Evolutionary conservation across 1,140 invertebrate genomes (phyloP).

Genomic region (Hyphantria cunea): DNA sequence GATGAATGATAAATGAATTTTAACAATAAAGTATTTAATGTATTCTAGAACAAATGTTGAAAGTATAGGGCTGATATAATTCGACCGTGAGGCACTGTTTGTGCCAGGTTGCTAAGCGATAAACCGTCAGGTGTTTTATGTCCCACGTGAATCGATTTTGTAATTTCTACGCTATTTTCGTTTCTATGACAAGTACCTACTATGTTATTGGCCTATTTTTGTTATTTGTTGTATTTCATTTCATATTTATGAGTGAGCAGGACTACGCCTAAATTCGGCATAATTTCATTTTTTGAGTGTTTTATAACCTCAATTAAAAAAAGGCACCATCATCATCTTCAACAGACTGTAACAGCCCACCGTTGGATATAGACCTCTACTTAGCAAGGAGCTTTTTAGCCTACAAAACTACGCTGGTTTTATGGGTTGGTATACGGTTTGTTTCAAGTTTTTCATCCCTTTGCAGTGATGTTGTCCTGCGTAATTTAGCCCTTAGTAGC

Average conservation of each 20-base stretch:
- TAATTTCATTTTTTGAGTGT: neutral
- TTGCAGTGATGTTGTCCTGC: too few species aligned
- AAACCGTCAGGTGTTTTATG: slow-evolving; percentile 49
- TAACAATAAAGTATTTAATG: too few species aligned
- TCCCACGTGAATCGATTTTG: slow-evolving; percentile 66
- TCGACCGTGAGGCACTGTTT: slow-evolving; percentile 55
- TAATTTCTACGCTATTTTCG: slow-evolving; percentile 14
- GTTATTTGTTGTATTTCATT: slow-evolving; percentile 5
- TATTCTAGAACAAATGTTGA: neutral
- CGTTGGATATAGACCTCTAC: too few species aligned
- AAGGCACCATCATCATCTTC: too few species aligned
- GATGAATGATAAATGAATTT: too few species aligned
- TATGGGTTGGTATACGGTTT: too few species aligned
- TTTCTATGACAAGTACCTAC: slow-evolving; percentile 1
- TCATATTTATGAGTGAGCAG: neutral
- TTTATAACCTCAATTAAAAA: too few species aligned
- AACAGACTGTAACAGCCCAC: too few species aligned
- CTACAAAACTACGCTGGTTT: too few species aligned
- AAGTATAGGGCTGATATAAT: slow-evolving; percentile 30
- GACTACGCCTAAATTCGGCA: neutral
- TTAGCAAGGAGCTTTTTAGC: too few species aligned
- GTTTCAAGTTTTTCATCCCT: too few species aligned
- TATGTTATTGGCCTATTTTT: neutral
- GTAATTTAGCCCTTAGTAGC: too few species aligned
- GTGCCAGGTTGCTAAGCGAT: slow-evolving; percentile 62